Percentiles rank a stretch among this genome's conserved stretches.
Conservation (phyloP, 1,140 invertebrate genomes). For the Conopomorpha cramerella region DNA sequence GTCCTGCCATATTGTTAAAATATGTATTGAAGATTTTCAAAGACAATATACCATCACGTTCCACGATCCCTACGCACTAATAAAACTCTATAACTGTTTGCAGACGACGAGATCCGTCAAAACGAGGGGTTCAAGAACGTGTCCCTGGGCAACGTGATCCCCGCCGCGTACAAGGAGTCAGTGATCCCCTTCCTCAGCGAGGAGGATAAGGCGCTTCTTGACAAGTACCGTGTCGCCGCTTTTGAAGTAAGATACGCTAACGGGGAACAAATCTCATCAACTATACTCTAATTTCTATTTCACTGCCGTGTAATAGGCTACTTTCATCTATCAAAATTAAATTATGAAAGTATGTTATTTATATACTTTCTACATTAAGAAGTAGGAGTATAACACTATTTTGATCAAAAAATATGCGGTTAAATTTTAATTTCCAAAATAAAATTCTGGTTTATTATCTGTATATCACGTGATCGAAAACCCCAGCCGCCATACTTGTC, state of each 20-base stretch:
- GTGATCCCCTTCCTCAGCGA: slow-evolving; percentile 80
- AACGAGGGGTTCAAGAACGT: slow-evolving; percentile 97
- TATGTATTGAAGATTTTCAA: too few relatives aligned
- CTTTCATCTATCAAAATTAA: too few relatives aligned
- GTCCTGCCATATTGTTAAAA: too few relatives aligned
- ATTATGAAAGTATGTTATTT: too few relatives aligned
- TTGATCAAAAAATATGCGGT: too few relatives aligned
- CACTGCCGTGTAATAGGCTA: not conserved
- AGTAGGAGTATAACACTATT: too few relatives aligned
- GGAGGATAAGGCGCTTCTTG: slow-evolving; percentile 73
- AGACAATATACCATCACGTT: not conserved
- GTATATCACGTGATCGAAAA: too few relatives aligned
- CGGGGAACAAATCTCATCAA: not conserved
- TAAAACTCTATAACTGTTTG: slow-evolving; percentile 7
- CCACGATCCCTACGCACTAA: not conserved
- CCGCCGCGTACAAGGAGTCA: slow-evolving; percentile 79
- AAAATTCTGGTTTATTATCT: too few relatives aligned
- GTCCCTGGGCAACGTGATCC: slow-evolving; percentile 91
- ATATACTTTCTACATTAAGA: too few relatives aligned
- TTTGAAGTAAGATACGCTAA: slow-evolving; percentile 49
- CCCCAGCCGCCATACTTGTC: too few relatives aligned
- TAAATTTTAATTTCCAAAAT: too few relatives aligned
- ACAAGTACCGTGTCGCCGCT: slow-evolving; percentile 72
- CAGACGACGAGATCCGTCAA: slow-evolving; percentile 93
- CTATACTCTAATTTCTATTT: not conserved